Base-by-base conservation (phyloP, 2,113 vertebrate genomes). In the Alethe castanea region DNA sequence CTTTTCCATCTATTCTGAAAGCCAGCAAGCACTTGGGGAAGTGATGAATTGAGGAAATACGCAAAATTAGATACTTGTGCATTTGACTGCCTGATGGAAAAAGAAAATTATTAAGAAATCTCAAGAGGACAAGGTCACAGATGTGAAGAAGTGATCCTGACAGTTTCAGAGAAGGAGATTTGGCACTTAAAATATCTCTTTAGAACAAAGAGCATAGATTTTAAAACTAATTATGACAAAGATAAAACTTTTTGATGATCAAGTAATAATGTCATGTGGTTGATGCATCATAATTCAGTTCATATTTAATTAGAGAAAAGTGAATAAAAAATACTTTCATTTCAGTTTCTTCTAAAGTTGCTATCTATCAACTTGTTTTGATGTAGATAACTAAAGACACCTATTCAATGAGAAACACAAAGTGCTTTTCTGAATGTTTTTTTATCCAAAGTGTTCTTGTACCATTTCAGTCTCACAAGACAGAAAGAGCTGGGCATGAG, bases 71-170 rank as follows among this genome's bases (percentile, higher is more conserved):
- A 57, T 60, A 61, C 35, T 70, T 52, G 25, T 0, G 1, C 35
- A 64, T 95, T 45, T 91, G 48, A 83, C 80, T 94, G 88, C 67
- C n/a, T 92, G 78, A 90, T 48, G 17, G 53, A 93, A 95, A 48
- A 81, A 20, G 47, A 83, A 93, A 86, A 76, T 52, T 4, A 96
- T 88, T 90, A 86, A 92, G 86, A 91, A 85, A 67, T 65, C 81
- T 93, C 85, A 52, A 76, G 90, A 95, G 64, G 11, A 60, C 52
- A 77, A 89, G 91, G 81, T 78, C 86, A 94, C 36, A 88, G 86
- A 84, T 70, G 76, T 73, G 56, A 93, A 93, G 57, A 62, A 76
- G 64, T 3, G 15, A 88, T 87, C 35, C 44, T 85, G 82, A 64
- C 17, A 31, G 33, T 44, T 93, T 92, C 81, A 82, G 60, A 57